Base-by-base conservation (phyloP, 53 echinoderm and acorn worm genomes). In the Pentamera pediparva region DNA sequence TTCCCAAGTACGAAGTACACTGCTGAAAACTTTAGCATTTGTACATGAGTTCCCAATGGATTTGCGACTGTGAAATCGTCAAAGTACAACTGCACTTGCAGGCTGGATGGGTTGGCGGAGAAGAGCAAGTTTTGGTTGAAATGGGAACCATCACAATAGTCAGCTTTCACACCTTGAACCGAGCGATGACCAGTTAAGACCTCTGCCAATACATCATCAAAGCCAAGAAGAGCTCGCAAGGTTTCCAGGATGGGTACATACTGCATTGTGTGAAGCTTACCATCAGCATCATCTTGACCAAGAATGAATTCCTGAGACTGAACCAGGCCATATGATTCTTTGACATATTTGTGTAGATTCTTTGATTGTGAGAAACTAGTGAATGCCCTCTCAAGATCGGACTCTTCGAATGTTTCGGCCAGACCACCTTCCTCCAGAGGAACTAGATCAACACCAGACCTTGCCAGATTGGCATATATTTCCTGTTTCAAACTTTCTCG, bases 11-110 rank as follows among this genome's bases (percentile, higher is more conserved):
- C 33, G 57, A 56, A 75, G n/a, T 75, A 75, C 56, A 54, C 22
- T 11, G 75, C 75, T 25, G 75, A 56, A 17, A 75, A 75, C 57
- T 75, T 75, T 17, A 75, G 39, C 58, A 56, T 75, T 20, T 75
- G 56, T 8, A 75, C 75, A 57, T 75, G 57, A 10, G 75, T 75
- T 9, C 75, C 75, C 18, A 75, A 25, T 5, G 57, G 75, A 18
- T 75, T 75, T 13, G 75, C 75, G 13, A 75, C 75, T 0, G 58
- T 75, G 25, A 75, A 75, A 10, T 56, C 75, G 17, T 75, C 75
- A 24, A 19, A 75, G 28, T 75, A 75, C 12, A 70, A 18, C 34
- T 70, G 70, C 6, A 70, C 36, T 15, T 49, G 70, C 0, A 70
- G 24, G 27, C 70, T 70, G 2, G 50, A 31, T 49, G 50, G 70